Evolutionary conservation across 2,888 invertebrate species (phyloP).

Genomic region (Leptinotarsa juncta): DNA sequence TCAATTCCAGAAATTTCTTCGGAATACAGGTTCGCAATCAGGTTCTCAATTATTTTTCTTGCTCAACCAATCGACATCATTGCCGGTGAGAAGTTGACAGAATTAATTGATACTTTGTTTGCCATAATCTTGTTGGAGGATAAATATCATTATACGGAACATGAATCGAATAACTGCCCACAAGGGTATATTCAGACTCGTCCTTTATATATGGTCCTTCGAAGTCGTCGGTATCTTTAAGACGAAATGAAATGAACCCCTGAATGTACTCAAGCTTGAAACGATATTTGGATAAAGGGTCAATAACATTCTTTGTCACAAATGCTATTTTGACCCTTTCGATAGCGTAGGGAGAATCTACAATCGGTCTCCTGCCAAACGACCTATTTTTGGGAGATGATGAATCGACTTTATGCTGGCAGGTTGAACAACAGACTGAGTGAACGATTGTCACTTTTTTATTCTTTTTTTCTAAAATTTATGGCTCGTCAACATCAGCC

Average conservation of each 20-base stretch:
- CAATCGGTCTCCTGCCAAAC: conserved; percentile 32
- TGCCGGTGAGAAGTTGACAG: too few relatives aligned
- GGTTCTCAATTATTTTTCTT: too few relatives aligned
- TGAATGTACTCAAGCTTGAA: conserved; percentile 3
- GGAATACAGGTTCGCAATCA: too few relatives aligned
- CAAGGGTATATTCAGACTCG: not conserved
- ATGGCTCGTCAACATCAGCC: conserved; percentile 12
- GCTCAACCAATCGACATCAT: too few relatives aligned
- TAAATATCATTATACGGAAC: not conserved
- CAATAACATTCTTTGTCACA: conserved; percentile 1
- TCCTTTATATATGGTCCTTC: not conserved
- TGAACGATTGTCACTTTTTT: conserved; percentile 33
- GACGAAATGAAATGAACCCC: conserved; percentile 9
- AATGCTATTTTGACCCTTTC: conserved; percentile 20
- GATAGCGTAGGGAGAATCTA: not conserved
- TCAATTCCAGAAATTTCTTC: too few relatives aligned
- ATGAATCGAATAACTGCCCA: not conserved
- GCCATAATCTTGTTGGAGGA: too few relatives aligned
- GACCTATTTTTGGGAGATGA: conserved; percentile 30
- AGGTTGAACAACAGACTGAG: conserved; percentile 36
- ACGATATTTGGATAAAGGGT: conserved; percentile 13
- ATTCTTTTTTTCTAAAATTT: conserved; percentile 3
- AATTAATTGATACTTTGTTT: too few relatives aligned
- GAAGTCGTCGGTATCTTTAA: not conserved
- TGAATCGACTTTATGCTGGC: conserved; percentile 28